Evolutionary conservation across 1,140 invertebrate species (phyloP), one percentile per base, ranked within the genome.

Genomic region (Leptestheria dahalacensis): DNA sequence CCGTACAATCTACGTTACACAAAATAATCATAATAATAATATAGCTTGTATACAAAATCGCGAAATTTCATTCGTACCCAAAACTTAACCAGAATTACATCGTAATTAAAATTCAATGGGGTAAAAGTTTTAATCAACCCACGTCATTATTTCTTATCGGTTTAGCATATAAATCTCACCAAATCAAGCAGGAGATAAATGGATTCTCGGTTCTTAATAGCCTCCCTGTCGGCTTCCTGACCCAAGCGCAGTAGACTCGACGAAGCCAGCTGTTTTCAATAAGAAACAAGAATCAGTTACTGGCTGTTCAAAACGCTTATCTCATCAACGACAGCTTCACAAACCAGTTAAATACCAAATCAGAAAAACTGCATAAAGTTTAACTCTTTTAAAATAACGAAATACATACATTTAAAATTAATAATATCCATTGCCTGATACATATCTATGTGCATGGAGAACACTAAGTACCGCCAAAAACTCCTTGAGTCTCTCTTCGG

Each of bases 401-500:
- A 1, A 11, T 52, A 25, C 20, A 18, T 61, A 2, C 10, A 60
- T 49, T 48, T 61, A 61, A 49, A 2, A 3, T 55, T 54, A 28
- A 12, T 1, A 51, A 29, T 11, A 50, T 10, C 15, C 48, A 33
- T 1, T 48, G 26, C 15, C 53, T 47, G 15, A 24, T 57, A 2
- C 28, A 28, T 15, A 48, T 26, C 26, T 28, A 64, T 48, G 68
- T 41, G 6, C 15, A 41, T 9, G 33, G 15, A 15, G 33, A 9
- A 15, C 24, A 33, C 28, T 18, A 53, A 72, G 73, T 72, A 83
- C 80, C 2, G 96, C 96, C 53, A 99, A 74, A 71, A 99, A 99
- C 71, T 99, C 97, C 68, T 98, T 97, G 81, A 99, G 90, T 61
- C 96, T 80, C 68, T 96, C 92, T 68, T 96, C 92, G 65, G 96